A percentile compares a stretch with the other conserved stretches of the same genome.
phyloP scores from a whole-genome alignment of 2,797 vertebrate species.

The Alfaro cultratus region DNA sequence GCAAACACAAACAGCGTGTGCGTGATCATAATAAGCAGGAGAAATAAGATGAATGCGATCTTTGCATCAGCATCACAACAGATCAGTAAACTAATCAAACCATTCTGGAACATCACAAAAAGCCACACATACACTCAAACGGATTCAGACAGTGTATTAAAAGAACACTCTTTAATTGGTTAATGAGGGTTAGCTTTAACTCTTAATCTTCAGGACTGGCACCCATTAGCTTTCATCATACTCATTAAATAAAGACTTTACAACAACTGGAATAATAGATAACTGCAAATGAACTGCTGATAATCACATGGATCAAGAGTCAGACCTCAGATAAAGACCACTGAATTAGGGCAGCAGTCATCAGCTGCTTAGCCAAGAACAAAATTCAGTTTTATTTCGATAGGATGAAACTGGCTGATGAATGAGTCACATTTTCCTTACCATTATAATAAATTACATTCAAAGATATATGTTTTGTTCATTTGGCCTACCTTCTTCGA shows the following conservation, averaged over 20 bases:
- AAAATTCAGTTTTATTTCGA: slow-evolving; percentile 32
- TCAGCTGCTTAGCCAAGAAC: slow-evolving; percentile 14
- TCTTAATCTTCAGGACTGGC: slow-evolving; percentile 3
- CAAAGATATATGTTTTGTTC: slow-evolving; percentile 33
- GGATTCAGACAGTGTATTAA: background rate
- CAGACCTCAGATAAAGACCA: slow-evolving; percentile 10
- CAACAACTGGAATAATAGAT: slow-evolving; percentile 11
- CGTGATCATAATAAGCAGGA: background rate
- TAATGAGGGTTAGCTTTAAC: slow-evolving; percentile 9
- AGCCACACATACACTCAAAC: slow-evolving; percentile 12
- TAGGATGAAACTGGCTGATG: slow-evolving; percentile 36
- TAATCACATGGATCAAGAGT: slow-evolving; percentile 10
- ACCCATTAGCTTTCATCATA: slow-evolving; percentile 13
- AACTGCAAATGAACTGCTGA: slow-evolving; percentile 35
- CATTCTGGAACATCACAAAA: slow-evolving; percentile 10
- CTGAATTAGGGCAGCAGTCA: slow-evolving; percentile 5
- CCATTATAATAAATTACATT: slow-evolving; percentile 38
- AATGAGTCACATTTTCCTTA: slow-evolving; percentile 27
- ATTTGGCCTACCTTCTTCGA: background rate
- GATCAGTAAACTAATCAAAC: slow-evolving; percentile 2
- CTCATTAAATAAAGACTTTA: slow-evolving; percentile 19
- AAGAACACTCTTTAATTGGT: slow-evolving; percentile 6
- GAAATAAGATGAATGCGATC: slow-evolving; percentile 19
- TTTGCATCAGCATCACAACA: slow-evolving; percentile 27
- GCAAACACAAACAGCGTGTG: slow-evolving; percentile 26